A percentile compares a stretch with the other conserved stretches of the same genome.
These are phyloP conservation scores for Hydriomena furcata DNA, from an alignment of 2,888 invertebrate genomes.

Conservation along the genomic window DNA sequence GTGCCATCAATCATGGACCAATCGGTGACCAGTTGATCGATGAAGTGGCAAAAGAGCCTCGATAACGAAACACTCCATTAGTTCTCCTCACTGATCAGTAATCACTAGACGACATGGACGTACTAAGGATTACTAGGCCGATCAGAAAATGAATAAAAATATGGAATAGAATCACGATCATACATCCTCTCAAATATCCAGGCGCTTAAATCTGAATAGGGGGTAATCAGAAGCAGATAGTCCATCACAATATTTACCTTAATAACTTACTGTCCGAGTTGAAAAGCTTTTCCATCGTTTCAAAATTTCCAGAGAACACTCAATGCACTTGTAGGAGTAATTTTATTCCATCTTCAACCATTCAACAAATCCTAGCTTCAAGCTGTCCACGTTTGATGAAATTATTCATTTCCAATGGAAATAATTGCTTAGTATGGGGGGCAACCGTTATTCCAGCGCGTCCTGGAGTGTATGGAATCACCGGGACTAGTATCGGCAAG, in stretches of 20 bases:
- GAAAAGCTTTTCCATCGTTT: too few relatives aligned
- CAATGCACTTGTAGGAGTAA: neutral
- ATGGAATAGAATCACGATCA: too few relatives aligned
- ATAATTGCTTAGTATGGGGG: constrained; percentile 22
- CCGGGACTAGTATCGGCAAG: constrained; percentile 27
- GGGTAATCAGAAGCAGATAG: too few relatives aligned
- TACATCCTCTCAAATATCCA: too few relatives aligned
- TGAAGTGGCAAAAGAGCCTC: constrained; percentile 55
- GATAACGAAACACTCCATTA: constrained; percentile 56
- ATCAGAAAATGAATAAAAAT: too few relatives aligned
- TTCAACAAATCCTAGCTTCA: constrained; percentile 15
- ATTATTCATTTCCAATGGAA: constrained; percentile 23
- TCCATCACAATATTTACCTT: too few relatives aligned
- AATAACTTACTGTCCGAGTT: too few relatives aligned
- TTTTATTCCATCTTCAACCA: constrained; percentile 8
- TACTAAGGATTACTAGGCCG: constrained; percentile 2
- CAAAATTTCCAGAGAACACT: too few relatives aligned
- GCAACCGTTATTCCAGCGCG: constrained; percentile 21
- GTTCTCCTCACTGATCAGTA: constrained; percentile 52
- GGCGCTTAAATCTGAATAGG: too few relatives aligned
- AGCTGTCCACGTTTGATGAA: constrained; percentile 16
- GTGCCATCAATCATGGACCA: constrained; percentile 58
- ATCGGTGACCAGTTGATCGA: constrained; percentile 56
- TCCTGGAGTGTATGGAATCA: constrained; percentile 26
- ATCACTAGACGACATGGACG: constrained; percentile 11